These are phyloP conservation scores for Drosophila birchii DNA, from an alignment of 2,888 invertebrate species.

Conservation along the genomic window DNA sequence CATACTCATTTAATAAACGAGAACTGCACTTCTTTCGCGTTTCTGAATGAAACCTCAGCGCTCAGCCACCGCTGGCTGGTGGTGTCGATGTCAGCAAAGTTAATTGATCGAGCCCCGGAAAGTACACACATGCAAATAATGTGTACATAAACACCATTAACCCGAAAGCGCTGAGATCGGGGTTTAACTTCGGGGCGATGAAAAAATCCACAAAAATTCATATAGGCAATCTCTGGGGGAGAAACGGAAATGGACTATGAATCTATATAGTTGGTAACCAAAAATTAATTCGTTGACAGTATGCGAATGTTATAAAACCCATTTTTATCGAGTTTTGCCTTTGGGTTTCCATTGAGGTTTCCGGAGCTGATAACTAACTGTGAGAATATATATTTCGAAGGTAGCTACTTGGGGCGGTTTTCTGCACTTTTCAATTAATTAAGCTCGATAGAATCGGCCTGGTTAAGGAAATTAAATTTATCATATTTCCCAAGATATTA, in stretches of 20 bases:
- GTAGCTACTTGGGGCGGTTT: conserved; percentile 16
- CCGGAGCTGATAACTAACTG: conserved; percentile 6
- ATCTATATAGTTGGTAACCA: conserved; percentile 10
- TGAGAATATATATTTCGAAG: conserved; percentile 5
- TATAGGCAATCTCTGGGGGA: conserved; percentile 17
- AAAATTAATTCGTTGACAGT: conserved; percentile 11
- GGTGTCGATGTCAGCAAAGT: conserved; percentile 63
- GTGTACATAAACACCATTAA: conserved; percentile 26
- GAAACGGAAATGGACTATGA: conserved; percentile 31
- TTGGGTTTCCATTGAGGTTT: background rate
- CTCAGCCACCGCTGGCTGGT: conserved; percentile 43
- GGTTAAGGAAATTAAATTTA: conserved; percentile 67
- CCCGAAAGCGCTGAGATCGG: conserved; percentile 32
- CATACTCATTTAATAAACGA: conserved; percentile 33
- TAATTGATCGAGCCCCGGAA: conserved; percentile 59
- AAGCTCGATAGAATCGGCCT: conserved; percentile 53
- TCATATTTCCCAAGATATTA: conserved; percentile 35
- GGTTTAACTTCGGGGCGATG: background rate
- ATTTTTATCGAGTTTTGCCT: conserved; percentile 23
- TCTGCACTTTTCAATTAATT: conserved; percentile 66
- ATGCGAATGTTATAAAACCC: conserved; percentile 15
- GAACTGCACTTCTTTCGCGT: conserved; percentile 43
- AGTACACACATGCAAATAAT: conserved; percentile 17
- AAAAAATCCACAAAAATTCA: conserved; percentile 3
- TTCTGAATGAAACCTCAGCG: conserved; percentile 65